These are phyloP conservation scores for Harmothoe impar DNA, from an alignment of 2,888 invertebrate genomes.

Conservation along the genomic window DNA sequence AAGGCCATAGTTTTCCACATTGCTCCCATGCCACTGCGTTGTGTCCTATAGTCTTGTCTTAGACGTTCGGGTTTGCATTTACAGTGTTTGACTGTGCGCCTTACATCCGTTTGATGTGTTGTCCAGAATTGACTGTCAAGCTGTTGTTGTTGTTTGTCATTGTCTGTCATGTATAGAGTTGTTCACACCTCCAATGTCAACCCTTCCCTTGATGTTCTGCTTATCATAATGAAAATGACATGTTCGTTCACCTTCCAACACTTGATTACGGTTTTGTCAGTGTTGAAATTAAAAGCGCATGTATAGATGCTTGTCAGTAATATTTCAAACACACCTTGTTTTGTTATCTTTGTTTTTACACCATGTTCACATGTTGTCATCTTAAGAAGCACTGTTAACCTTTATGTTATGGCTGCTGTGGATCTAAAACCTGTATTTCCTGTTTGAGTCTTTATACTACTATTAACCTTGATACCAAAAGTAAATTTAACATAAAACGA, in stretches of 20 bases:
- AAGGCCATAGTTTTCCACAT: not conserved
- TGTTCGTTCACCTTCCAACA: not conserved
- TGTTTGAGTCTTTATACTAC: too few species aligned
- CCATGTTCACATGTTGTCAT: not conserved
- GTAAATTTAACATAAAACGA: too few species aligned
- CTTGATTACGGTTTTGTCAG: not conserved
- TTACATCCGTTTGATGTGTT: not conserved
- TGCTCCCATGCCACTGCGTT: not conserved
- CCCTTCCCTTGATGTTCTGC: not conserved
- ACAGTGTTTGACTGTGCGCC: not conserved
- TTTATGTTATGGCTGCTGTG: too few species aligned
- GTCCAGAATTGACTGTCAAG: not conserved
- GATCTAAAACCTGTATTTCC: too few species aligned
- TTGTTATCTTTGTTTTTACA: not conserved
- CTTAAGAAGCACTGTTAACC: not conserved
- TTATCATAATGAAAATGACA: not conserved
- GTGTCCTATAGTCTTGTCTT: not conserved
- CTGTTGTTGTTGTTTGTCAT: not conserved
- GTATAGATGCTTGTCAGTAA: not conserved
- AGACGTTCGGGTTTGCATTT: not conserved
- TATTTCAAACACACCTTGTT: not conserved
- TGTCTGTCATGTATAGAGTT: conserved; percentile 1
- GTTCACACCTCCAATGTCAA: not conserved
- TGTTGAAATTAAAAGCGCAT: too few species aligned
- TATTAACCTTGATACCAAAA: too few species aligned